phyloP scores from a whole-genome alignment of 2,113 vertebrate genomes.

The Apistogramma diplotaenia region DNA sequence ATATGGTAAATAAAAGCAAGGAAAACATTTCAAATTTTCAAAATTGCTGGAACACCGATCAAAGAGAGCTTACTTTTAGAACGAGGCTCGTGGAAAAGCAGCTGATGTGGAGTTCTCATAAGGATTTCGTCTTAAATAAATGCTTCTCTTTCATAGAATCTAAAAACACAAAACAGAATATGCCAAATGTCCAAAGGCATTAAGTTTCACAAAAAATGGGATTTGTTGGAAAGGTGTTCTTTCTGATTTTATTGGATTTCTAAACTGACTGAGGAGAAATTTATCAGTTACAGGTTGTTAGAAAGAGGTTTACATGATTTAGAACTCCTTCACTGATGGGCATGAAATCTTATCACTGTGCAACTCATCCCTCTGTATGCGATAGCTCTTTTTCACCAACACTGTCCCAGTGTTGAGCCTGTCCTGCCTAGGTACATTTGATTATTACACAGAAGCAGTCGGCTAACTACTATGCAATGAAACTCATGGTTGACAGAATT shows the following conservation, averaged over 20 bases:
- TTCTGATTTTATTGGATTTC: background rate
- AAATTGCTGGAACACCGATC: background rate
- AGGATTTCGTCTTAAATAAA: background rate
- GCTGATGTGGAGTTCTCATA: background rate
- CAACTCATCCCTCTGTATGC: background rate
- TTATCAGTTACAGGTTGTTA: background rate
- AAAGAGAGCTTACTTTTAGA: background rate
- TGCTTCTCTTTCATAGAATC: background rate
- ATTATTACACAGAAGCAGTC: background rate
- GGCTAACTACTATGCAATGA: too few relatives aligned
- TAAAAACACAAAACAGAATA: background rate
- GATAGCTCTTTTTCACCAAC: background rate
- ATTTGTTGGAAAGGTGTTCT: background rate
- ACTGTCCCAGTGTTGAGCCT: too few relatives aligned
- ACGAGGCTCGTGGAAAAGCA: background rate
- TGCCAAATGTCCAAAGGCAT: background rate
- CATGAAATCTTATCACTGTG: background rate
- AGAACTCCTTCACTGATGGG: background rate
- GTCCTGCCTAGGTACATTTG: background rate
- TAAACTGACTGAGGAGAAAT: background rate
- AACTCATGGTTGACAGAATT: background rate
- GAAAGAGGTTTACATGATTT: background rate
- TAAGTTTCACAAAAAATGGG: background rate
- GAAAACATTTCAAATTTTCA: too few relatives aligned
- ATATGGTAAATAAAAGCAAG: background rate